A percentile compares a stretch with the other conserved stretches of the same genome.
phyloP scores from a whole-genome alignment of 2,113 vertebrate genomes.

The Eulacestoma nigropectus region DNA sequence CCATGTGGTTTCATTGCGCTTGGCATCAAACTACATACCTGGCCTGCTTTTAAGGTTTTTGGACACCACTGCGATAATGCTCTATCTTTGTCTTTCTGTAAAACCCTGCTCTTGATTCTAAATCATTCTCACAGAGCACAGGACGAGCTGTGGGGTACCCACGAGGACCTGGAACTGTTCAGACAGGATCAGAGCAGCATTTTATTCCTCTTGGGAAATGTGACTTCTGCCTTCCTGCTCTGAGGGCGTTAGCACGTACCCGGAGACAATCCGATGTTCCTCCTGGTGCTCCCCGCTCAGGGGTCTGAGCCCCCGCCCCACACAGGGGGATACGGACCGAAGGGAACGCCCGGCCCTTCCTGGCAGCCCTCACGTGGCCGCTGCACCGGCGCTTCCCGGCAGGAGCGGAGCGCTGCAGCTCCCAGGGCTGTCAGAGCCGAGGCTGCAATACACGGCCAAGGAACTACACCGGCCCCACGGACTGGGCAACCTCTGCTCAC shows the following conservation, averaged over 20 bases:
- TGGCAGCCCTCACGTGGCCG: accelerated
- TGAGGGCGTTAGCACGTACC: too few relatives aligned
- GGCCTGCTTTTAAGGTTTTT: neutral
- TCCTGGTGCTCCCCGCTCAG: accelerated
- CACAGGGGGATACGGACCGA: accelerated
- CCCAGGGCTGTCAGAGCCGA: too few relatives aligned
- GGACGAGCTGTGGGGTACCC: neutral
- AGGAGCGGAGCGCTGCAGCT: neutral
- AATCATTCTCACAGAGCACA: neutral
- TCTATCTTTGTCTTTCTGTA: neutral
- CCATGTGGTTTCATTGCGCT: neutral
- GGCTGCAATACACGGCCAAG: accelerated
- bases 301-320: accelerated
- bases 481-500: accelerated
- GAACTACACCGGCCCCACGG: accelerated
- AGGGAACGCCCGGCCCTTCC: accelerated
- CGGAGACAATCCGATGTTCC: accelerated
- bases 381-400: neutral
- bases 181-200: neutral
- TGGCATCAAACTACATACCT: accelerated
- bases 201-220: neutral
- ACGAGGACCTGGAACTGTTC: neutral
- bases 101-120: neutral
- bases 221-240: too few relatives aligned
- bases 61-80: accelerated